A percentile compares a stretch with the other conserved stretches of the same genome.
These are phyloP conservation scores for Strigamia crassipes DNA, from an alignment of 2,888 invertebrate genomes.

Conservation along the genomic window DNA sequence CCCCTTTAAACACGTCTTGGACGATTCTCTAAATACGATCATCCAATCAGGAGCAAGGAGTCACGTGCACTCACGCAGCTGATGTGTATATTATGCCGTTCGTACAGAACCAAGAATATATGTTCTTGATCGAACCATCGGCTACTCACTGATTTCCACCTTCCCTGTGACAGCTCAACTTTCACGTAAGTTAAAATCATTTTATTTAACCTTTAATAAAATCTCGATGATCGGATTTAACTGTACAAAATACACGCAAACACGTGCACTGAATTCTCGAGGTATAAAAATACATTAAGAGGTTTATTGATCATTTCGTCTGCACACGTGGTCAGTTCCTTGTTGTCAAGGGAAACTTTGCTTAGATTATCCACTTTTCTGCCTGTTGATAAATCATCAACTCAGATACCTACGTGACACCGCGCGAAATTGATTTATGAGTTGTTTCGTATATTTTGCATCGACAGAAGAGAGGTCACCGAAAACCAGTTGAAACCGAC, in stretches of 20 bases:
- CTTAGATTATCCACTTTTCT: neutral
- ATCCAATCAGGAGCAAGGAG: neutral
- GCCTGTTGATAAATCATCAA: neutral
- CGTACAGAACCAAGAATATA: neutral
- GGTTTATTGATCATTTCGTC: neutral
- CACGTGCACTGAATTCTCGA: neutral
- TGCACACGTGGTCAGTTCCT: too few relatives aligned
- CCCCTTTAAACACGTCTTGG: neutral
- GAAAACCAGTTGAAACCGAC: neutral
- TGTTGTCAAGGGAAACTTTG: neutral
- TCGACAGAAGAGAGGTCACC: neutral
- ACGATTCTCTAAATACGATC: neutral
- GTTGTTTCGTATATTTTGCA: neutral
- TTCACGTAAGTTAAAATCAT: neutral
- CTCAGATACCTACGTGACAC: neutral
- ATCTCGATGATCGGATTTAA: neutral
- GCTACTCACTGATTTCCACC: too few relatives aligned
- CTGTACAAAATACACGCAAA: neutral
- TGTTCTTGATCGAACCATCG: neutral
- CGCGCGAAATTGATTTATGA: too few relatives aligned
- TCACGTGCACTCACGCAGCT: constrained; percentile 25
- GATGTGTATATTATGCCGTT: neutral
- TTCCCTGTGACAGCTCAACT: too few relatives aligned
- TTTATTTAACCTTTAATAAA: neutral
- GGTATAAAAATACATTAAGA: neutral